Conservation (phyloP, 1,140 invertebrate genomes). For the Pemphigus obesinymphae region DNA sequence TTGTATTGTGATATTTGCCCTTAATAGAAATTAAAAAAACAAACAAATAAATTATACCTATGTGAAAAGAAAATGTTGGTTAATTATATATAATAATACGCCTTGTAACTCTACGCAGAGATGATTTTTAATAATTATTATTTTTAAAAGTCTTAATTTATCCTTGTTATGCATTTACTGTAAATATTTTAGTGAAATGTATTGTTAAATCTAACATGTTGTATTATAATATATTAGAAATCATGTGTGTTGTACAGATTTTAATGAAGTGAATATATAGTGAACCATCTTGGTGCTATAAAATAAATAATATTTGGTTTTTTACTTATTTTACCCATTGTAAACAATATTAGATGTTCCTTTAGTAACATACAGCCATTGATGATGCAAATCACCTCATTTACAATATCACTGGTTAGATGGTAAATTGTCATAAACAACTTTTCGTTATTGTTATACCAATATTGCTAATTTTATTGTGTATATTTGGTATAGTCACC, state of each 20-base stretch:
- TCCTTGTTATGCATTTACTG: slow-evolving; percentile 35
- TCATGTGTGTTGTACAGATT: slow-evolving; percentile 33
- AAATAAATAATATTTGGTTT: background rate
- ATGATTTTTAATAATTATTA: slow-evolving; percentile 25
- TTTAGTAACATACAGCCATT: too few species aligned
- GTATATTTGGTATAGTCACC: too few species aligned
- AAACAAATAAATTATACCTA: background rate
- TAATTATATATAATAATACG: background rate
- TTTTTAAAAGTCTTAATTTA: slow-evolving; percentile 36
- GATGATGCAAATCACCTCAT: too few species aligned
- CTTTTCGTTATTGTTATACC: too few species aligned
- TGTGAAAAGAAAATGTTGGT: background rate
- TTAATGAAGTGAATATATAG: slow-evolving; percentile 30
- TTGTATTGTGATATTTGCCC: slow-evolving; percentile 12
- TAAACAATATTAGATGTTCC: too few species aligned
- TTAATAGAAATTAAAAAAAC: background rate
- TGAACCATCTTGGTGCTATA: slow-evolving; percentile 25
- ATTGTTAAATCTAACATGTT: slow-evolving; percentile 39
- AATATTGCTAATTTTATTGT: too few species aligned
- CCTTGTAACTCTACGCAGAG: background rate
- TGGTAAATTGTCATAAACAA: too few species aligned
- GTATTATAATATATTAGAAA: slow-evolving; percentile 20
- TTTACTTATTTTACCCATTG: background rate
- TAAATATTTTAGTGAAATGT: slow-evolving; percentile 38
- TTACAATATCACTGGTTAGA: too few species aligned